These are phyloP conservation scores for Danionella cerebrum DNA, from an alignment of 2,113 vertebrate species.

Conservation along the genomic window DNA sequence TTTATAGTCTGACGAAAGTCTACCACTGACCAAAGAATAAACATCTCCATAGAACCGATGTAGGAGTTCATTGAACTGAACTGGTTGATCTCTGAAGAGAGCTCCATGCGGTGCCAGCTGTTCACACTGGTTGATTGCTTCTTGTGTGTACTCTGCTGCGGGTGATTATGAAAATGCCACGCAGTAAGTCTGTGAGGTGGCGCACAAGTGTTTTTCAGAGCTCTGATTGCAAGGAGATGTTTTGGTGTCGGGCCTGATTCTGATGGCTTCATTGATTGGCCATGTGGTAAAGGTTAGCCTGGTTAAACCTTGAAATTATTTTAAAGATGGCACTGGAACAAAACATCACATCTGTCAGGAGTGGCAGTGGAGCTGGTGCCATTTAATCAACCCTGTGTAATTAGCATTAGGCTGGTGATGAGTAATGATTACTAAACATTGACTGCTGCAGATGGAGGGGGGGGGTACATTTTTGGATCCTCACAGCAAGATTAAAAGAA, in stretches of 20 bases:
- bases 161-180: conserved; percentile 29
- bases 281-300: not conserved
- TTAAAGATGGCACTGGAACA: not conserved
- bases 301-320: not conserved
- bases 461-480: no score
- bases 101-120: conserved; percentile 19
- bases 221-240: conserved; percentile 13
- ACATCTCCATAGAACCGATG: no score
- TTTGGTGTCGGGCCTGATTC: conserved; percentile 3
- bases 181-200: conserved; percentile 2
- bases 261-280: conserved; percentile 4
- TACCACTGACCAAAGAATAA: no score
- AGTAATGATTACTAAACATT: not conserved
- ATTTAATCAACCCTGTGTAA: not conserved
- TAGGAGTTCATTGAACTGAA: no score
- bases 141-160: conserved; percentile 9
- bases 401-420: not conserved
- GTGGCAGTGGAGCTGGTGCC: not conserved
- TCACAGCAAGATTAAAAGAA: no score
- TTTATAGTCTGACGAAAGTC: no score
- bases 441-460: no score
- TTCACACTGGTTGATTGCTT: conserved; percentile 15
- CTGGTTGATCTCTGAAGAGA: conserved; percentile 6
- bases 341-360: not conserved
- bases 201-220: conserved; percentile 27